Percentiles rank a stretch among this genome's conserved stretches.
phyloP scores from a whole-genome alignment of 2,113 vertebrate species.

The Crypturellus undulatus region DNA sequence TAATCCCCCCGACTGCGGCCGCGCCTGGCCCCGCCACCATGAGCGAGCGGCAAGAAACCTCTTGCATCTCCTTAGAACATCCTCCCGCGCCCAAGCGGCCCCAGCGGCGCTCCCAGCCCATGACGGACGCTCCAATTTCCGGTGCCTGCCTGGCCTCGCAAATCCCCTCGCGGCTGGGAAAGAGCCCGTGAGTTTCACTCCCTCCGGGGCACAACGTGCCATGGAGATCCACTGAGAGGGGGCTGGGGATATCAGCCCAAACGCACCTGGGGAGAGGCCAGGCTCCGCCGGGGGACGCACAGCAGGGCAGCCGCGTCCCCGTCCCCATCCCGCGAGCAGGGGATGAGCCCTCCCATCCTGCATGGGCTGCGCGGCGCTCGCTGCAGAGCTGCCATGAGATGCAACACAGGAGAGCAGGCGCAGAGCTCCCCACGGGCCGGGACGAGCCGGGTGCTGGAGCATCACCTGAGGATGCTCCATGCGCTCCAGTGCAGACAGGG shows the following conservation, averaged over 20 bases:
- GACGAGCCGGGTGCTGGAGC: too few species aligned
- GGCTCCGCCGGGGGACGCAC: too few species aligned
- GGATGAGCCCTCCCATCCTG: too few species aligned
- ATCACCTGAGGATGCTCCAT: too few species aligned
- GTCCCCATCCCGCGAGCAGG: too few species aligned
- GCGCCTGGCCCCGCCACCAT: neutral
- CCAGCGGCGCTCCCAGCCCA: neutral
- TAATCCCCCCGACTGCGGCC: conserved; percentile 54
- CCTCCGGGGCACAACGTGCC: neutral
- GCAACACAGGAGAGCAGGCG: too few species aligned
- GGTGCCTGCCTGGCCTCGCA: neutral
- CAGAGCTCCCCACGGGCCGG: too few species aligned
- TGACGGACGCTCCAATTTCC: neutral
- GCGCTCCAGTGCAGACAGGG: too few species aligned
- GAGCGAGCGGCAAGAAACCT: conserved; percentile 29
- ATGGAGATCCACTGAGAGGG: neutral
- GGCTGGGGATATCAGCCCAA: neutral
- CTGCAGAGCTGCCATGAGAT: neutral
- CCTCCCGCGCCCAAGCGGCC: neutral
- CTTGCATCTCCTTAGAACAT: conserved; percentile 18
- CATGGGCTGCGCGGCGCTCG: neutral
- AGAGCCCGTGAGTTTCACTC: neutral
- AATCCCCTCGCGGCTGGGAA: neutral
- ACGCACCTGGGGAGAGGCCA: too few species aligned
- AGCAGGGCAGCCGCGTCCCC: too few species aligned